Conservation (phyloP, 2,888 invertebrate genomes). For the Ernsta delagoae region DNA sequence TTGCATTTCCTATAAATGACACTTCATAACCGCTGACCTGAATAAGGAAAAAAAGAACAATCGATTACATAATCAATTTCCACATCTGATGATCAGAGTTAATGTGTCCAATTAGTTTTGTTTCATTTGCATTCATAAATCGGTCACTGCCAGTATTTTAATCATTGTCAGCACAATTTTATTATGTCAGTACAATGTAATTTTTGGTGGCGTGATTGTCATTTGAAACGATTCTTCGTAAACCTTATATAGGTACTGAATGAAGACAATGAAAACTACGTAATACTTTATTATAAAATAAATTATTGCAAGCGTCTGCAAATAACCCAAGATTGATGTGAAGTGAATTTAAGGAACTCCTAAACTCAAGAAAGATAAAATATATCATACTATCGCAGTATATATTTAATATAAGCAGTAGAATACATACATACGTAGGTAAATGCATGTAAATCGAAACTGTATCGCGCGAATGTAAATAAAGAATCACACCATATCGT, state of each 20-base stretch:
- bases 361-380: not conserved
- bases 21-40: not conserved
- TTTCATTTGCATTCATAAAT: constrained; percentile 11
- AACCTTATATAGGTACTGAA: not conserved
- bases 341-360: not conserved
- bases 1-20: not conserved
- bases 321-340: not conserved
- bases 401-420: not conserved
- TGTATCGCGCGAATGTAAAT: constrained; percentile 9
- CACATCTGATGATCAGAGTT: not conserved
- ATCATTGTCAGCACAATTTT: not conserved
- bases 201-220: constrained; percentile 17
- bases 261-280: not conserved
- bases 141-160: constrained; percentile 22
- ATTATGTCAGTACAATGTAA: constrained; percentile 10
- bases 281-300: not conserved
- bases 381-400: not conserved
- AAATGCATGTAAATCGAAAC: not conserved
- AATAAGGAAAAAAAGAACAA: not conserved
- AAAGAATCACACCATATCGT: constrained; percentile 17
- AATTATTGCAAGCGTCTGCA: not conserved
- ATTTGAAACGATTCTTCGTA: constrained; percentile 20
- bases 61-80: constrained; percentile 3
- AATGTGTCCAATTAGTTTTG: not conserved
- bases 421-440: not conserved